These are phyloP conservation scores for Cinclus cinclus DNA, from an alignment of 2,113 vertebrate species.

Conservation along the genomic window DNA sequence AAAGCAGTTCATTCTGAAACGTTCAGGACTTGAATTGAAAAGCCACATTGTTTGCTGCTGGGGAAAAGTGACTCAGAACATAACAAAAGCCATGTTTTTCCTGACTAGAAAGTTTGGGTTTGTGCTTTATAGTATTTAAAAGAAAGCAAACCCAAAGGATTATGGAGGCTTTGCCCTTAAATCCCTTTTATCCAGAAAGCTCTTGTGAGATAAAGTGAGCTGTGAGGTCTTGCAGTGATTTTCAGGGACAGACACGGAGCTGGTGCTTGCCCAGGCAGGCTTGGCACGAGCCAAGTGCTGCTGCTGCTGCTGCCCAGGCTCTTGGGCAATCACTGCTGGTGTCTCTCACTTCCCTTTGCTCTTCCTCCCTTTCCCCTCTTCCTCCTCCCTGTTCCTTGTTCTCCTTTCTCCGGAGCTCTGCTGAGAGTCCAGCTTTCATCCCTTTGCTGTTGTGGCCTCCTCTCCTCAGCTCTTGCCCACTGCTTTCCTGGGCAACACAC, in stretches of 20 bases:
- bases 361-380: background rate
- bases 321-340: background rate
- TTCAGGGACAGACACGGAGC: background rate
- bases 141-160: slow-evolving; percentile 52
- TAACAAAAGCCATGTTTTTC: slow-evolving; percentile 64
- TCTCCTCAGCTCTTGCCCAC: background rate
- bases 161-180: slow-evolving; percentile 38
- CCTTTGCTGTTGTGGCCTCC: background rate
- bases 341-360: background rate
- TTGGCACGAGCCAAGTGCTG: background rate
- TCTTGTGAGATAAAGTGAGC: slow-evolving; percentile 24
- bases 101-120: slow-evolving; percentile 62
- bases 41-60: slow-evolving; percentile 50
- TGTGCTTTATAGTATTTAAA: slow-evolving; percentile 52
- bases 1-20: slow-evolving; percentile 37
- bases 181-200: slow-evolving; percentile 51
- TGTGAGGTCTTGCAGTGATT: background rate
- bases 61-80: slow-evolving; percentile 61
- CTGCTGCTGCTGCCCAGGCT: background rate
- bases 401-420: background rate
- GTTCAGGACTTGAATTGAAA: slow-evolving; percentile 37
- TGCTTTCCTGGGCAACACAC: fast-evolving
- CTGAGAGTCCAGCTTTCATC: background rate
- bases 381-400: background rate
- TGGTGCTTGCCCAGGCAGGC: background rate